Conservation (phyloP, 2,113 vertebrate species). For the Dendropsophus ebraccatus region DNA sequence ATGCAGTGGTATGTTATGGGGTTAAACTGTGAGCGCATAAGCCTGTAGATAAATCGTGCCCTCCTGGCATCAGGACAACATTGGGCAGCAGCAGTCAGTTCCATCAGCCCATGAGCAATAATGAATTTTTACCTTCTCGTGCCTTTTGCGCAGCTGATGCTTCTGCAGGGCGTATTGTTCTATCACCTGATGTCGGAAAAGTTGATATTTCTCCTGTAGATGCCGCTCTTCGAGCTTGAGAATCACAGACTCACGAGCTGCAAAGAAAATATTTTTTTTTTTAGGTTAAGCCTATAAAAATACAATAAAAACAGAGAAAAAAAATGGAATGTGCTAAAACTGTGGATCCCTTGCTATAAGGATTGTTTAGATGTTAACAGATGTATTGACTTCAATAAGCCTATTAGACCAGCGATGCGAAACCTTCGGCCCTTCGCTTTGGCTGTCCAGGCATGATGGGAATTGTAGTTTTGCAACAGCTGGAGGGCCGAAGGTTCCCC, state of each 20-base stretch:
- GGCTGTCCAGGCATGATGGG: no score
- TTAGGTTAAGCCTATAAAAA: no score
- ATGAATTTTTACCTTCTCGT: constrained; percentile 69
- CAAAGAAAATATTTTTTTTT: background rate
- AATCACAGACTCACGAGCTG: constrained; percentile 72
- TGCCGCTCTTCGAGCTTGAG: constrained; percentile 74
- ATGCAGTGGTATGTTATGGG: no score
- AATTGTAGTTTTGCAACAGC: no score
- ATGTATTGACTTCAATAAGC: no score
- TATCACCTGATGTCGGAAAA: constrained; percentile 75
- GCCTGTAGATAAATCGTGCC: background rate
- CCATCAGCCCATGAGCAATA: background rate
- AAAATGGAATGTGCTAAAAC: no score
- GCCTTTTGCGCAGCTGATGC: constrained; percentile 72
- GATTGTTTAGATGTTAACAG: no score
- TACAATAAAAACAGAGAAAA: no score
- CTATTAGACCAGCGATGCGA: no score
- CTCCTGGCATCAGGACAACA: background rate
- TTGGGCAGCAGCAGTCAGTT: background rate
- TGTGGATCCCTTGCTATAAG: no score
- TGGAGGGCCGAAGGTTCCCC: no score
- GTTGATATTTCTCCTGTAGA: constrained; percentile 75
- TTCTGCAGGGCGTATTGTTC: constrained; percentile 71
- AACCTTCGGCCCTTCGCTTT: no score
- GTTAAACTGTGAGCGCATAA: background rate